Evolutionary conservation across 1,140 invertebrate genomes (phyloP).

Genomic region (Bombyx mori): ASM3026992v2 NC_085107.1:6033501-6034000

Average conservation of each 20-base stretch:
- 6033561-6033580: conserved; percentile 90
- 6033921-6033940: conserved; percentile 84
- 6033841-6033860: conserved; percentile 84
- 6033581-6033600: conserved; percentile 88
- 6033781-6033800: conserved; percentile 94
- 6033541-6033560: conserved; percentile 89
- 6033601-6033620: conserved; percentile 83
- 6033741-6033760: conserved; percentile 83
- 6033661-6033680: conserved; percentile 89
- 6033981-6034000: conserved; percentile 92
- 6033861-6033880: conserved; percentile 77
- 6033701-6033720: conserved; percentile 86
- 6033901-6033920: conserved; percentile 77
- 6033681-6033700: conserved; percentile 89
- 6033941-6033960: conserved; percentile 83
- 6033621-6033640: conserved; percentile 81
- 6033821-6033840: conserved; percentile 86
- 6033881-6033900: conserved; percentile 79
- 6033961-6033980: conserved; percentile 87
- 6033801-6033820: conserved; percentile 87
- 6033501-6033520: conserved; percentile 87
- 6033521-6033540: conserved; percentile 91
- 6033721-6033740: conserved; percentile 82
- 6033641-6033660: conserved; percentile 83
- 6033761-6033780: conserved; percentile 88